Evolutionary conservation across 2,888 invertebrate genomes (phyloP), one percentile per base, ranked within the genome.

Genomic region (Hypolimnas misippus): DNA sequence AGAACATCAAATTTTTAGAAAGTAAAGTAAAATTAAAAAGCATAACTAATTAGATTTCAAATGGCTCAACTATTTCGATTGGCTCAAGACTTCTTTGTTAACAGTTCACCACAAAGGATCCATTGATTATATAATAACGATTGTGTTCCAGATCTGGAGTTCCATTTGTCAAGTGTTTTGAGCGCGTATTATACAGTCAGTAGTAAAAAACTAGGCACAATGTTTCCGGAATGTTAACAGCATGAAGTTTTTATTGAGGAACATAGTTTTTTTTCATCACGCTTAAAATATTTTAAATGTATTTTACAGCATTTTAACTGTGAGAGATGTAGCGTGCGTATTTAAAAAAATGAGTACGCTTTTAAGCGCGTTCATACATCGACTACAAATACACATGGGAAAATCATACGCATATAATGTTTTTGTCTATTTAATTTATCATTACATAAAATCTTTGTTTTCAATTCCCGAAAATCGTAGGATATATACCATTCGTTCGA

Each of bases 91-190:
- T 6, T 7, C 16, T 49, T 12, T n/a, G n/a, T n/a, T n/a, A n/a
- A n/a, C n/a, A n/a, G 49, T 25, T 49, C 2, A 49, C n/a, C 14
- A 49, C 49, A 49, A 49, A 49, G 16, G 25, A 29, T 49, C 49
- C 21, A 29, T 49, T 49, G 49, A 49, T 49, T 25, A 49, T 14
- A 25, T 25, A 46, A 21, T 21, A 21, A 46, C 12, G 7, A 29
- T 49, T 49, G 49, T 49, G 49, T 29, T 29, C 49, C 49, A 29
- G 49, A 49, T 49, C 49, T 49, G 49, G 25, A 25, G 49, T 16
- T 29, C n/a, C 25, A 14, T 25, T 29, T 14, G 29, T 29, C 25
- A 14, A 49, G 49, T 14, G 14, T 49, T 49, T 49, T 25, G 25
- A 49, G 25, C 14, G n/a, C 49, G 25, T 49, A 49, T 49, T 49